Evolutionary conservation across 2,888 invertebrate genomes (phyloP).

Genomic region (Emesis russula): DNA sequence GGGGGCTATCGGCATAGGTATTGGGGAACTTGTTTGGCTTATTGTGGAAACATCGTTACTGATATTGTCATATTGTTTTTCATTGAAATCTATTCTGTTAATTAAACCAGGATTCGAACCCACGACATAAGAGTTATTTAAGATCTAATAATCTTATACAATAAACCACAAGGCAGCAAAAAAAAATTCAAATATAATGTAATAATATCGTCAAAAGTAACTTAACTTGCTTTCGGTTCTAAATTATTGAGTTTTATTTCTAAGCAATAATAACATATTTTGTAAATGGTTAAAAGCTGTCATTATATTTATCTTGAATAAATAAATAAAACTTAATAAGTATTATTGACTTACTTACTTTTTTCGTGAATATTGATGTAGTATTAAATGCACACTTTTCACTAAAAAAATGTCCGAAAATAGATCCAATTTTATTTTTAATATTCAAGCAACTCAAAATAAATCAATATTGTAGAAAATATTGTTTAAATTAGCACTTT

Average conservation of each 20-base stretch:
- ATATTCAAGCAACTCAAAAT: conserved; percentile 10
- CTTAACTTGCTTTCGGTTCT: not conserved
- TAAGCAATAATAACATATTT: not conserved
- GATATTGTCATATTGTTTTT: not conserved
- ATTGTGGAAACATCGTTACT: not conserved
- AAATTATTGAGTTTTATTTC: not conserved
- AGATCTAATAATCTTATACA: not conserved
- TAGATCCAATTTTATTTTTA: not conserved
- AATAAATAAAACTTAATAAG: conserved; percentile 2
- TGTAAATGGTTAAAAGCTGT: too few species aligned
- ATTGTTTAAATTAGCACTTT: not conserved
- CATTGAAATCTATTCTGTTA: not conserved
- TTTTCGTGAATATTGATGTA: not conserved
- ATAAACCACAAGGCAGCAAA: not conserved
- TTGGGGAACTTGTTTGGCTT: conserved; percentile 2
- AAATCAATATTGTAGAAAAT: not conserved
- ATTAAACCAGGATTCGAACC: not conserved
- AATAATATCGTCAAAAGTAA: not conserved
- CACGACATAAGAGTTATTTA: not conserved
- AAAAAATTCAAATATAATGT: too few species aligned
- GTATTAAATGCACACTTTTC: not conserved
- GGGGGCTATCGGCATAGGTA: not conserved
- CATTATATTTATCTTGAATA: not conserved
- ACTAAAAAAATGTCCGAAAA: too few species aligned
- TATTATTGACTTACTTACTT: not conserved